phyloP scores from a whole-genome alignment of 35 echinoderm and acorn worm species.

The Acanthaster planci region DNA sequence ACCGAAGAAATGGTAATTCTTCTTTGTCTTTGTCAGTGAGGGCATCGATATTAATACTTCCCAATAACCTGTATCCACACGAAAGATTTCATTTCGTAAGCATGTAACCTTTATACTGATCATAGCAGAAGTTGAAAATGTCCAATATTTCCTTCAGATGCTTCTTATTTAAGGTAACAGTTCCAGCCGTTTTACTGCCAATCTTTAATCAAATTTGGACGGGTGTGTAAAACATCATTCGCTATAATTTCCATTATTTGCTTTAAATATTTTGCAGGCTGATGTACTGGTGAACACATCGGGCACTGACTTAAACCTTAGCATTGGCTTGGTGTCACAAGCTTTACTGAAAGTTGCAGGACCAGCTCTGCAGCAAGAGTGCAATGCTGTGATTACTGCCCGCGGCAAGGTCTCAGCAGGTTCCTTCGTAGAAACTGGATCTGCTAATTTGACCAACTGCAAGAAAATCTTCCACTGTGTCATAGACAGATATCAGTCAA shows the following conservation, averaged over 20 bases:
- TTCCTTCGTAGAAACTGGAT: neutral
- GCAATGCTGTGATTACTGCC: neutral
- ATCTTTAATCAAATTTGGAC: neutral
- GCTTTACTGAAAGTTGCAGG: slow-evolving; percentile 18
- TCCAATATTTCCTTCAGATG: no score
- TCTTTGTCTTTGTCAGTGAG: neutral
- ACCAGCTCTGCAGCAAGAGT: neutral
- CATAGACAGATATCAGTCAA: neutral
- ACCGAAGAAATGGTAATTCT: no score
- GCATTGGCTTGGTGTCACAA: neutral
- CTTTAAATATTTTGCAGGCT: neutral
- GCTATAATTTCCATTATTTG: neutral
- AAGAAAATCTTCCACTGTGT: slow-evolving; percentile 19
- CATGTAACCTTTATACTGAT: no score
- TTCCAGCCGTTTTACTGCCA: neutral
- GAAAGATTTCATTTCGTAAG: no score
- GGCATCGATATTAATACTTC: neutral
- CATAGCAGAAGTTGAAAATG: no score
- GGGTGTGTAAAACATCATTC: no score
- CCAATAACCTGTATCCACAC: no score
- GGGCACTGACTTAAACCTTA: neutral
- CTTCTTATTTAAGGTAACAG: no score
- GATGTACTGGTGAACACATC: slow-evolving; percentile 16
- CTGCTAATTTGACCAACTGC: neutral
- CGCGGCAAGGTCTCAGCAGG: neutral